Evolutionary conservation across 2,113 vertebrate genomes (phyloP), one percentile per base, ranked within the genome.

Genomic region (Vulpes vulpes): DNA sequence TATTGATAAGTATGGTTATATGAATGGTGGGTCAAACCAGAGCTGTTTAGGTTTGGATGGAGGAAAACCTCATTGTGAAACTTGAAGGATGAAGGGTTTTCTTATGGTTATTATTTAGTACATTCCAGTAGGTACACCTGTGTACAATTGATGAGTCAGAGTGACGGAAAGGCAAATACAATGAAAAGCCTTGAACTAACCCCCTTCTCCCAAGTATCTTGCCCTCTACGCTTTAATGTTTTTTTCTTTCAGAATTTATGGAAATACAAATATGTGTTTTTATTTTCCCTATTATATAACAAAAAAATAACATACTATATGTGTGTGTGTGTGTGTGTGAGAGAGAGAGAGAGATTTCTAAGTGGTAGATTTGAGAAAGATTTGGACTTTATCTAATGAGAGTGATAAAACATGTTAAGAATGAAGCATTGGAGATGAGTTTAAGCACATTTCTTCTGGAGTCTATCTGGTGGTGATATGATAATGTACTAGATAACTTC

Each of bases 11-110:
- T 87, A 51, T 89, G 27, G 5, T 89, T 97, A 69, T 96, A 51
- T 97, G 80, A 94, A 84, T 97, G 65, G 53, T 59, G 35, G 59
- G 32, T 90, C 65, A 82, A 27, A 67, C 78, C 16, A 87, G 62
- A 91, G 30, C 95, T 88, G 15, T 86, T 94, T 92, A 91, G 69
- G 11, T 88, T 38, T 91, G 49, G 30, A 64, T 89, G 16, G 38
- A 96, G n/a, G 76, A 91, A 97, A 84, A 84, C 71, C 27, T 97
- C 80, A 84, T 30, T 91, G 73, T 97, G 88, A 96, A 97, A 95
- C 30, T 84, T 94, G 22, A 95, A 91, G 60, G 69, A 60, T 69
- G 59, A 51, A 85, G 53, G 12, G 16, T 94, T 73, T 94, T 59
- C 49, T 92, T 57, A 71, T 85, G 30, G 65, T 93, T 67, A 25